Evolutionary conservation across 2,888 invertebrate genomes (phyloP).

Genomic region (Callyntrura sp.): DNA sequence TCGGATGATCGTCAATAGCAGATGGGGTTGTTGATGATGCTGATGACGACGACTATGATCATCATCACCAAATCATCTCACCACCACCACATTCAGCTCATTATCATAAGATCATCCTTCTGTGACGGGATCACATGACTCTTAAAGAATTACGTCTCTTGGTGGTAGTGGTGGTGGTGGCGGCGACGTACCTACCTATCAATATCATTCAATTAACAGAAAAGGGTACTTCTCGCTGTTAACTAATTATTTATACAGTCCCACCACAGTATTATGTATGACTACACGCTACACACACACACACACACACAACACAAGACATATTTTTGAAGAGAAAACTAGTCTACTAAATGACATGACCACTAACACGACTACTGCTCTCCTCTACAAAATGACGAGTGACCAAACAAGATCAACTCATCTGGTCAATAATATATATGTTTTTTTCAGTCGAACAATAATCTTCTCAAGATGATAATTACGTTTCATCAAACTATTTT

Average conservation of each 20-base stretch:
- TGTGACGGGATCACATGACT: neutral
- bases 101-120: conserved; percentile 34
- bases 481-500: conserved; percentile 27
- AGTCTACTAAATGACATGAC: conserved; percentile 41
- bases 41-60: neutral
- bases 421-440: neutral
- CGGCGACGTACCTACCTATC: conserved; percentile 9
- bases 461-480: conserved; percentile 6
- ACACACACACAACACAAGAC: neutral
- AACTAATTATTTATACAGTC: conserved; percentile 61
- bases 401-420: conserved; percentile 42
- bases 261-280: neutral
- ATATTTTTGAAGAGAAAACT: conserved; percentile 40
- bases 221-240: conserved; percentile 34
- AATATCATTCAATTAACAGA: conserved; percentile 68
- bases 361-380: neutral
- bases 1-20: neutral
- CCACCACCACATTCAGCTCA: conserved; percentile 6
- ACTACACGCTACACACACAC: neutral
- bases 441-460: conserved; percentile 10
- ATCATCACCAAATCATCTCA: conserved; percentile 21
- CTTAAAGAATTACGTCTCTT: too few relatives aligned
- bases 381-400: neutral
- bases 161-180: neutral
- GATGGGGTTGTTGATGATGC: too few relatives aligned